Evolutionary conservation across 1,140 invertebrate species (phyloP), one percentile per base, ranked within the genome.

Genomic region (Oreohelix idahoensis): DNA sequence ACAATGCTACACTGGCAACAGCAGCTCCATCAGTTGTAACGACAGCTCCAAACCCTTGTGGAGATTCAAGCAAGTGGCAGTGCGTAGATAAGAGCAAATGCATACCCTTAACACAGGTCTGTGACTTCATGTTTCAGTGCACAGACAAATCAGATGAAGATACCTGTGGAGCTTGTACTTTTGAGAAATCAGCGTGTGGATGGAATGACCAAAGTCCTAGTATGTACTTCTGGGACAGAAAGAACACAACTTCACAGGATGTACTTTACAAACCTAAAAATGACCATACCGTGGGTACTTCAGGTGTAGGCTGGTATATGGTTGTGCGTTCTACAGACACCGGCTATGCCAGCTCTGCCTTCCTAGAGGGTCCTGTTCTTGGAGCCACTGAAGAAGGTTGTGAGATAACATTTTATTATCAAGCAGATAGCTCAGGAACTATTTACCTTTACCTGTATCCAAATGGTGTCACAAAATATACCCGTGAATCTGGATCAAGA

Each of bases 121-220:
- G 79, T 78, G 73, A 76, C 39, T 81, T 81, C 29, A 36, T 39
- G 26, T 38, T 29, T 49, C 73, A 82, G 76, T 93, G 93, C 85
- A 88, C 89, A 8, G 92, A 93, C 84, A 84, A 84, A 29, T 88
- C 87, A 77, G 93, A 93, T 88, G 93, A 93, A 83, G 49, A 76
- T 29, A 84, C 74, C 29, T 73, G 75, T 70, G 80, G 83, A 73
- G 75, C 81, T 1, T 92, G 91, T 86, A 86, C 87, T 63, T 92
- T 92, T 89, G 91, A 92, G 83, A 75, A 66, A 17, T 83, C 75
- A 13, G 58, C 84, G 71, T 92, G 91, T 86, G 89, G 89, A 39
- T 92, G 90, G 90, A 85, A 81, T 45, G 89, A 89, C 75, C 66
- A 83, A 45, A 90, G 88, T 79, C 66, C 79, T 20, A 88, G 87